Evolutionary conservation across 1,140 invertebrate species (phyloP).

Genomic region (Drosophila insularis): DNA sequence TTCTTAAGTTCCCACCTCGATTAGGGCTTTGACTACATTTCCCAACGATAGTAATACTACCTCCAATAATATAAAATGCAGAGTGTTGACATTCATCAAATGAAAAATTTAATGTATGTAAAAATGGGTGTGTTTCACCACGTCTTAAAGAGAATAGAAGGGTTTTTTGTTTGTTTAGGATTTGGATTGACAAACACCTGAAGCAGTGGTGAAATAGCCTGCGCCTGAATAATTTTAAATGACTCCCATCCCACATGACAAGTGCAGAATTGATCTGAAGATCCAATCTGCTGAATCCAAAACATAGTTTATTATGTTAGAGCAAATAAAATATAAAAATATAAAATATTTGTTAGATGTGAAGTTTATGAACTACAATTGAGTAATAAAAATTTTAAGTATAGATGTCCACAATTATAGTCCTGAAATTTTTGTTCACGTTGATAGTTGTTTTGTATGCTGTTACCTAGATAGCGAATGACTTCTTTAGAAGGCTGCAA

Average conservation of each 20-base stretch:
- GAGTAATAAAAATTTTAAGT: no score
- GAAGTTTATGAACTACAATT: no score
- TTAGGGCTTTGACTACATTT: neutral
- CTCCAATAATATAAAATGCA: neutral
- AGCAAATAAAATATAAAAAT: no score
- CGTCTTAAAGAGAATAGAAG: constrained; percentile 1
- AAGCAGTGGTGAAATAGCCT: neutral
- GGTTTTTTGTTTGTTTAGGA: neutral
- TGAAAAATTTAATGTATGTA: neutral
- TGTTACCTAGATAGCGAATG: no score
- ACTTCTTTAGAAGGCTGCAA: no score
- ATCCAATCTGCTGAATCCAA: no score
- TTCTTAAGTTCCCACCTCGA: neutral
- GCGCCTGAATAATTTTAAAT: neutral
- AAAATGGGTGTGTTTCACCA: neutral
- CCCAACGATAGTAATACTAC: neutral
- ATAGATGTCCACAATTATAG: no score
- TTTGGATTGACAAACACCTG: neutral
- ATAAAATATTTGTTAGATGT: no score
- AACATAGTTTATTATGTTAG: no score
- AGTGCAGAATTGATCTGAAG: neutral
- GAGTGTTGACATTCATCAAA: neutral
- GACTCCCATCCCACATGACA: no score
- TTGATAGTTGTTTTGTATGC: no score
- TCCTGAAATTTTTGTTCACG: no score